Evolutionary conservation across 2,797 vertebrate genomes (phyloP).

Genomic region (Phrynocephalus vlangalii): DNA sequence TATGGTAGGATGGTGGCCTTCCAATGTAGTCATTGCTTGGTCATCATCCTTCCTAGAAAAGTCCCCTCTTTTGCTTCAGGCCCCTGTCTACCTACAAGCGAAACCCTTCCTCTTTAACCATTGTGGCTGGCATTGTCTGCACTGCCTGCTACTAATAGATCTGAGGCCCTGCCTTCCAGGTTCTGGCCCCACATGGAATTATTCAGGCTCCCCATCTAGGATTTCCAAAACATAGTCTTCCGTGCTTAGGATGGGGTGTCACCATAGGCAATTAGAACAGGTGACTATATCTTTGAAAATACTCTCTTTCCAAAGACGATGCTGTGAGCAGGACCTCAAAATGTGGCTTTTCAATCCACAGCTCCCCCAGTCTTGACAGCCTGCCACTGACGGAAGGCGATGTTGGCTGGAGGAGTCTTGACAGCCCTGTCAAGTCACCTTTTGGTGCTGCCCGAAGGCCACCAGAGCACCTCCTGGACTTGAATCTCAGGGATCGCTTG

Average conservation of each 20-base stretch:
- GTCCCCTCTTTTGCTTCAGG: background rate
- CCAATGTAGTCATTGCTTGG: too few species aligned
- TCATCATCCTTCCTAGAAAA: background rate
- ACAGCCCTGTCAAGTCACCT: background rate
- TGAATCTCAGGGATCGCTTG: background rate
- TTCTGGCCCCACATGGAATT: background rate
- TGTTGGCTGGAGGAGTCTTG: background rate
- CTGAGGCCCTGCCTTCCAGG: background rate
- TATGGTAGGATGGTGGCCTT: background rate
- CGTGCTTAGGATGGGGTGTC: background rate
- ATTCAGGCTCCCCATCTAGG: background rate
- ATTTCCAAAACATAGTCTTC: background rate
- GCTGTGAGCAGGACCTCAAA: background rate
- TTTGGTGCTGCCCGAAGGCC: conserved; percentile 11
- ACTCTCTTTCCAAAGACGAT: background rate
- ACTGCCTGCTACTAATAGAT: background rate
- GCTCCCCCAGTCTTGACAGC: background rate
- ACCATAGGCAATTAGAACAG: background rate
- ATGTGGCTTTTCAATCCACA: background rate
- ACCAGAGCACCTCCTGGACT: background rate
- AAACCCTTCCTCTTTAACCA: background rate
- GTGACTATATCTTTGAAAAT: background rate
- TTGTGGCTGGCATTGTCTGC: background rate
- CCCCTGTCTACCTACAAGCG: too few species aligned
- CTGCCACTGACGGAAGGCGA: background rate